Evolutionary conservation across 2,113 vertebrate species (phyloP).

Genomic region (Lutjanus erythropterus): DNA sequence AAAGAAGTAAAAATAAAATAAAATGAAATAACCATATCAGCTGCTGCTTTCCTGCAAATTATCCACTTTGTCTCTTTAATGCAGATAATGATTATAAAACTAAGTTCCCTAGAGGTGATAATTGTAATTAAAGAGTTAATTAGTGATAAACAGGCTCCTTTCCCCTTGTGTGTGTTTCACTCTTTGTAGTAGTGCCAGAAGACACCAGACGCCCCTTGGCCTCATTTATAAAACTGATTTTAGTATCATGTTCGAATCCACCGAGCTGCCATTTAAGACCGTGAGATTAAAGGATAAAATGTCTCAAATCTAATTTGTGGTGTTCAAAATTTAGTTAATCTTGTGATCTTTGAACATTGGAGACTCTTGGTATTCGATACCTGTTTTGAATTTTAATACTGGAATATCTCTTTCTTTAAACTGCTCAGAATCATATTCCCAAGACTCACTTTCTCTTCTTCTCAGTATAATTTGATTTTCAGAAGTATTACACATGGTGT

Average conservation of each 20-base stretch:
- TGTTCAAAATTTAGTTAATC: background rate
- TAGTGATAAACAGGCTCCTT: conserved; percentile 33
- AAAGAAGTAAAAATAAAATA: too few species aligned
- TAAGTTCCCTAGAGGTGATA: background rate
- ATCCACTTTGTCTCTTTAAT: background rate
- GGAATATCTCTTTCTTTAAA: conserved; percentile 1
- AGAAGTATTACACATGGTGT: background rate
- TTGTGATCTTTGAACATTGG: background rate
- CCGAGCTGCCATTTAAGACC: conserved; percentile 12
- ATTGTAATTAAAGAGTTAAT: conserved; percentile 32
- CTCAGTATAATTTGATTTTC: background rate
- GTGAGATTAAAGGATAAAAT: conserved; percentile 15
- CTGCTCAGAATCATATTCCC: background rate
- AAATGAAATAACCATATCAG: too few species aligned
- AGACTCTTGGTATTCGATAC: background rate
- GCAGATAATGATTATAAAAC: conserved; percentile 11
- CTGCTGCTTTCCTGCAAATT: background rate
- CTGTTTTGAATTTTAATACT: conserved; percentile 20
- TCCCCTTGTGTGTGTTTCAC: conserved; percentile 16
- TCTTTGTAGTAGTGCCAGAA: conserved; percentile 34
- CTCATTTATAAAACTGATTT: conserved; percentile 22
- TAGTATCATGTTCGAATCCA: background rate
- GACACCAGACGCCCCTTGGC: background rate
- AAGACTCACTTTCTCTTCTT: background rate
- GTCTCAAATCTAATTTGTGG: background rate